These are phyloP conservation scores for Seriola quinqueradiata DNA, from an alignment of 2,113 vertebrate genomes.

Conservation along the genomic window DNA sequence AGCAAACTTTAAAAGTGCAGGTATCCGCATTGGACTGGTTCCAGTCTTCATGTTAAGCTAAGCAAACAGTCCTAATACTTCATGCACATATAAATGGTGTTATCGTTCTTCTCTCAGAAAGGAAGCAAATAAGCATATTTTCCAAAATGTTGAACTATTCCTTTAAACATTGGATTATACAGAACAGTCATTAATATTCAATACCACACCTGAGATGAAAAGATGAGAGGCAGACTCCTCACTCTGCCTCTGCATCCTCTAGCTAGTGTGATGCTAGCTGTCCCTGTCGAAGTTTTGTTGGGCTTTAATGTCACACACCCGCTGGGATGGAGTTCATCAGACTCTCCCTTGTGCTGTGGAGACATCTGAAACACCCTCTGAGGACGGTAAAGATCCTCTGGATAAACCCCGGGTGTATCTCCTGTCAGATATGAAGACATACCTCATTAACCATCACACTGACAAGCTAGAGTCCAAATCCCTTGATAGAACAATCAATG, in stretches of 20 bases:
- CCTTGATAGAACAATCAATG: neutral
- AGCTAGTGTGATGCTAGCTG: neutral
- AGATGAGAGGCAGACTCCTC: neutral
- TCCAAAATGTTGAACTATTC: neutral
- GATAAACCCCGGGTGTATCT: neutral
- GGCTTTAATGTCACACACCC: neutral
- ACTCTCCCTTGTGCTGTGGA: neutral
- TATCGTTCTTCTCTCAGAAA: neutral
- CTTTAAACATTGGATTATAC: neutral
- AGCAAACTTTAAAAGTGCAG: too few relatives aligned
- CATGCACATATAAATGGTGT: too few relatives aligned
- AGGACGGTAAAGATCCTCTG: neutral
- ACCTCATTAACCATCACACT: neutral
- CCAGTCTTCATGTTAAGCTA: too few relatives aligned
- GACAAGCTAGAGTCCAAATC: neutral
- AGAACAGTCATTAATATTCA: neutral
- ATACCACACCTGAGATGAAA: neutral
- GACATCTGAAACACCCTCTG: neutral
- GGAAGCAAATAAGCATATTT: neutral
- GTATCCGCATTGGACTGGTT: too few relatives aligned
- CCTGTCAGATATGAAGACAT: slow-evolving; percentile 2
- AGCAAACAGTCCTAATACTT: too few relatives aligned
- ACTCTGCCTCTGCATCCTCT: neutral
- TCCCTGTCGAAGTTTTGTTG: neutral
- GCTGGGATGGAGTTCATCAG: neutral